Percentiles rank a stretch among this genome's conserved stretches.
These are phyloP conservation scores for Gymnothorax reevesii DNA, from an alignment of 2,797 vertebrate species.

Conservation along the genomic window DNA sequence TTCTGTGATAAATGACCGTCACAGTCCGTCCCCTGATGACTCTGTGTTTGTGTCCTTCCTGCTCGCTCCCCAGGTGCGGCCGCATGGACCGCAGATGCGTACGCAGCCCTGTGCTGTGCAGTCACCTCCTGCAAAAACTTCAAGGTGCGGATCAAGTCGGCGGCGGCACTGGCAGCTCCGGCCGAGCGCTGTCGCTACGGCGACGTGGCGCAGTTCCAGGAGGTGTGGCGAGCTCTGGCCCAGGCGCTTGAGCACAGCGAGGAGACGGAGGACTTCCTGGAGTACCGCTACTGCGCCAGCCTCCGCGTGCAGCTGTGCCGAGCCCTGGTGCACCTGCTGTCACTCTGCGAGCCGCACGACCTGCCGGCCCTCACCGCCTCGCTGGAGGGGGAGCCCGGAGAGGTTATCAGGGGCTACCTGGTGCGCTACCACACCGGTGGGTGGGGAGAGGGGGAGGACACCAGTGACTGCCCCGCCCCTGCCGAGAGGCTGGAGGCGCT, in stretches of 20 bases:
- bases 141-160: slow-evolving; percentile 94
- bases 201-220: slow-evolving; percentile 70
- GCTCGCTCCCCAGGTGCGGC: slow-evolving; percentile 73
- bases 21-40: not conserved
- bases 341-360: slow-evolving; percentile 74
- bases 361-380: slow-evolving; percentile 65
- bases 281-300: slow-evolving; percentile 92
- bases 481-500: slow-evolving; percentile 69
- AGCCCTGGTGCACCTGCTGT: slow-evolving; percentile 84
- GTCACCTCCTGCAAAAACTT: slow-evolving; percentile 95
- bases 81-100: slow-evolving; percentile 82
- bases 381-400: slow-evolving; percentile 61
- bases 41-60: not conserved
- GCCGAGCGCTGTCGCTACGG: slow-evolving; percentile 78
- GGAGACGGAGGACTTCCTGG: slow-evolving; percentile 88
- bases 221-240: slow-evolving; percentile 84
- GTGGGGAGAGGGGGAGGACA: slow-evolving; percentile 58
- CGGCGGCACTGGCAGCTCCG: slow-evolving; percentile 84
- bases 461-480: not conserved
- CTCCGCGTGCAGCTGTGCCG: slow-evolving; percentile 84
- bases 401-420: slow-evolving; percentile 68
- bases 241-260: slow-evolving; percentile 86
- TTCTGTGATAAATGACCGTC: not conserved
- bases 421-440: slow-evolving; percentile 77
- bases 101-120: slow-evolving; percentile 79